Evolutionary conservation across 2,113 vertebrate genomes (phyloP).

Genomic region (Aythya baeri): DNA sequence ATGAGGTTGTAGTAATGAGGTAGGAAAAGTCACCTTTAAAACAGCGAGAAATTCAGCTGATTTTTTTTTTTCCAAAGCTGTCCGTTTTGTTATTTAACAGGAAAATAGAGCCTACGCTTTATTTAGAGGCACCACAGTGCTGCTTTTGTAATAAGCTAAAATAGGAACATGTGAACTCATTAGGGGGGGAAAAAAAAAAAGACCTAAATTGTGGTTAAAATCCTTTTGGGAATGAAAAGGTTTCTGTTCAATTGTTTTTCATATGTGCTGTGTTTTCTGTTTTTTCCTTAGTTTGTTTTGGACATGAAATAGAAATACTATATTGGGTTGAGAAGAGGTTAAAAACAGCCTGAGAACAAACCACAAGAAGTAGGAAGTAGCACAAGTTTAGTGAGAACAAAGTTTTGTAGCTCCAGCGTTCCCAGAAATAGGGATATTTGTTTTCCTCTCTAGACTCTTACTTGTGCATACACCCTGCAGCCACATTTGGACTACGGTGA

Average conservation of each 20-base stretch:
- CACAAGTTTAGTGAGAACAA: slow-evolving; percentile 17
- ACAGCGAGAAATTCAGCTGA: background rate
- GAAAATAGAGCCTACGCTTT: background rate
- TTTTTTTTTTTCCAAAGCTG: background rate
- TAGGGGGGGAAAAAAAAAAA: background rate
- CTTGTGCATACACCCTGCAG: background rate
- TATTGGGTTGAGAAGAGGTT: slow-evolving; percentile 26
- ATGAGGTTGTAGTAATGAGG: background rate
- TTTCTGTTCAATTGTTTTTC: slow-evolving; percentile 34
- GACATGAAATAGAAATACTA: background rate
- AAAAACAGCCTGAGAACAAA: slow-evolving; percentile 40
- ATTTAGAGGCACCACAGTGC: background rate
- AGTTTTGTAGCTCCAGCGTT: background rate
- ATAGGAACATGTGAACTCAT: background rate
- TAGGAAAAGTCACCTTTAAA: background rate
- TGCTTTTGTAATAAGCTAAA: background rate
- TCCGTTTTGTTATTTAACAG: background rate
- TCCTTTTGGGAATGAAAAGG: slow-evolving; percentile 24
- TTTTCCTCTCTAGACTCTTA: background rate
- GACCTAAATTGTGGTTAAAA: background rate
- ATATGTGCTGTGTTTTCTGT: background rate
- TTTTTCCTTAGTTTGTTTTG: slow-evolving; percentile 55
- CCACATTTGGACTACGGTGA: background rate
- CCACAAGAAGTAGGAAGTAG: slow-evolving; percentile 30
- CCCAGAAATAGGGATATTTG: slow-evolving; percentile 37